phyloP scores from a whole-genome alignment of 2,113 vertebrate genomes.

The Oenanthe melanoleuca region DNA sequence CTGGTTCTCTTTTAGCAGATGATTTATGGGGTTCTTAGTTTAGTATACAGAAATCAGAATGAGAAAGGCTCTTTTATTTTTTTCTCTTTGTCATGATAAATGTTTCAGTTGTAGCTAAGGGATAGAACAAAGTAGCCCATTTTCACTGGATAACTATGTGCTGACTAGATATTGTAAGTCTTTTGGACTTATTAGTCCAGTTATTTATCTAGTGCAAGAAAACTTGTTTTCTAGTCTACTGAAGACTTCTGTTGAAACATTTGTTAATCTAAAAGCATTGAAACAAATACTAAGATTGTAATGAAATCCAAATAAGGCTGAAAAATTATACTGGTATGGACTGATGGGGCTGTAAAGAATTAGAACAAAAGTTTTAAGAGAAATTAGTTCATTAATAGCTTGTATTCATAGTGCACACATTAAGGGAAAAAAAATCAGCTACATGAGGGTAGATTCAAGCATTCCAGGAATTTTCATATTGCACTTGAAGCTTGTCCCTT shows the following conservation, averaged over 20 bases:
- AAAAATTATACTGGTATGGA: slow-evolving; percentile 7
- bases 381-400: slow-evolving; percentile 15
- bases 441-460: slow-evolving; percentile 31
- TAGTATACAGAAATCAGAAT: background rate
- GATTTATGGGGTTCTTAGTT: background rate
- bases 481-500: slow-evolving; percentile 53
- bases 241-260: slow-evolving; percentile 38
- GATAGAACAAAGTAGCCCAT: slow-evolving; percentile 15
- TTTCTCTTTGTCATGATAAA: background rate
- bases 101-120: slow-evolving; percentile 39
- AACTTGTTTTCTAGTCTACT: slow-evolving; percentile 43
- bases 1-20: background rate
- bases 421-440: slow-evolving; percentile 33
- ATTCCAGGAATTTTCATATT: slow-evolving; percentile 61
- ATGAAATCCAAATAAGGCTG: slow-evolving; percentile 54
- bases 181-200: background rate
- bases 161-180: slow-evolving; percentile 30
- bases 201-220: slow-evolving; percentile 39
- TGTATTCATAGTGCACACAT: slow-evolving; percentile 1
- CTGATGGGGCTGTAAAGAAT: background rate
- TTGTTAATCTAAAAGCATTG: background rate
- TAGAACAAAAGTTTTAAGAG: slow-evolving; percentile 11
- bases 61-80: background rate
- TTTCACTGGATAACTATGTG: slow-evolving; percentile 58
- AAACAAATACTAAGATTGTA: background rate